A percentile compares a stretch with the other conserved stretches of the same genome.
Conservation (phyloP, 2,888 invertebrate genomes). For the Xestia rhomboidea region DNA sequence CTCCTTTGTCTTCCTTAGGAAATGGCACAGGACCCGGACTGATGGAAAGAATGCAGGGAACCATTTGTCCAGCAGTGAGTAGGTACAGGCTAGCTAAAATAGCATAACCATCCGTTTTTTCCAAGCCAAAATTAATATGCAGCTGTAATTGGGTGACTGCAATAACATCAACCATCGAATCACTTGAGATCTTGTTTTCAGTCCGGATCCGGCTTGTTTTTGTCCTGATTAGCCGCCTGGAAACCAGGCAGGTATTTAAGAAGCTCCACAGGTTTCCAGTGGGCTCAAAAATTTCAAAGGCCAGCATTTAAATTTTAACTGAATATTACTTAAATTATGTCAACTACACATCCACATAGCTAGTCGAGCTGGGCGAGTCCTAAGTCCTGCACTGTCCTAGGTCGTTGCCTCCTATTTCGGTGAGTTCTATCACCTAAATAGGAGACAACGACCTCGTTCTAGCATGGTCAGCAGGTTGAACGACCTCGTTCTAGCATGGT, state of each 20-base stretch:
- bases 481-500: slow-evolving; percentile 15
- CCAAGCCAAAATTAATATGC: background rate
- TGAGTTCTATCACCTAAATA: background rate
- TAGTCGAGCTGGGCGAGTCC: background rate
- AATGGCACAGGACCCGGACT: background rate
- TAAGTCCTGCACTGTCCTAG: too few relatives aligned
- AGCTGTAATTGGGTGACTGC: background rate
- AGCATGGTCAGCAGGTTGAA: slow-evolving; percentile 4
- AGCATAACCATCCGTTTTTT: background rate
- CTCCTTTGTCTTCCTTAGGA: background rate
- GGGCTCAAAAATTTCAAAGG: too few relatives aligned
- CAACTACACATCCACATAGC: background rate
- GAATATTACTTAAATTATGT: background rate
- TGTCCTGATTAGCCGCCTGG: background rate
- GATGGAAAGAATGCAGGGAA: background rate
- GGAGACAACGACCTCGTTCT: slow-evolving; percentile 10
- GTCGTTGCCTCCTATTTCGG: too few relatives aligned
- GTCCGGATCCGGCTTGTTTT: background rate
- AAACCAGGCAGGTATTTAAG: background rate
- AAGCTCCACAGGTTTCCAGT: background rate
- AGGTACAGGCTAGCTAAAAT: background rate
- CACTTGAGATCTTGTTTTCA: background rate
- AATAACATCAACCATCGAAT: slow-evolving; percentile 4
- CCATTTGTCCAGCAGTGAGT: background rate
- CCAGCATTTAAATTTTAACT: background rate